Percentiles rank a stretch among this genome's conserved stretches.
Conservation (phyloP, 2,888 invertebrate species). For the Spialia ferax region DNA sequence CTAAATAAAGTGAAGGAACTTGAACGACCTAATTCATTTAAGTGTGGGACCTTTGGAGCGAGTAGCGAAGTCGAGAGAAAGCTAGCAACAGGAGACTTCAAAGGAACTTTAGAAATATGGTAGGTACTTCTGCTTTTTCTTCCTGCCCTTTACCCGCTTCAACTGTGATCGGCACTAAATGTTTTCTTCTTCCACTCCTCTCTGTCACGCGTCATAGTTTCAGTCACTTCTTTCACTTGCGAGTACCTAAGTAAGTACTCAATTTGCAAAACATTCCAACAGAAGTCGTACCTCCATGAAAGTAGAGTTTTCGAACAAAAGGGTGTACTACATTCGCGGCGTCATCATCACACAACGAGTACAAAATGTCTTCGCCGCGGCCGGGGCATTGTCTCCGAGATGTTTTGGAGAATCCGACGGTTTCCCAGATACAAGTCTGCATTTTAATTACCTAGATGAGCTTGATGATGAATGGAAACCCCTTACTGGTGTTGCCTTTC, state of each 20-base stretch:
- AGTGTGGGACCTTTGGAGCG: slow-evolving; percentile 97
- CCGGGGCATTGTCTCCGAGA: slow-evolving; percentile 27
- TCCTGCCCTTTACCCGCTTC: too few species aligned
- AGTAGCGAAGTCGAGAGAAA: slow-evolving; percentile 92
- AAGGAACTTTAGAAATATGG: slow-evolving; percentile 94
- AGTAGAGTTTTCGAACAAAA: slow-evolving; percentile 7
- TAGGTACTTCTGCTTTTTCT: slow-evolving; percentile 58
- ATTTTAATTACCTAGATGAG: slow-evolving; percentile 37
- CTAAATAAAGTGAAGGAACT: slow-evolving; percentile 89
- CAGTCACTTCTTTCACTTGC: too few species aligned
- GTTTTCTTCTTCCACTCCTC: too few species aligned
- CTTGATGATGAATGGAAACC: neutral
- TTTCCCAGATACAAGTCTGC: slow-evolving; percentile 22
- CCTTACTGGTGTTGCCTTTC: neutral
- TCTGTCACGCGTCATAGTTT: too few species aligned
- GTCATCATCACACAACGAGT: slow-evolving; percentile 19
- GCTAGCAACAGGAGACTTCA: slow-evolving; percentile 96
- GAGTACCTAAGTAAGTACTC: too few species aligned
- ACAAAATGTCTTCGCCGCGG: slow-evolving; percentile 25
- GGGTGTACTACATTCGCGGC: slow-evolving; percentile 22
- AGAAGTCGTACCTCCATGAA: neutral
- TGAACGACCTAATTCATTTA: slow-evolving; percentile 94
- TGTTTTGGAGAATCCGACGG: slow-evolving; percentile 28
- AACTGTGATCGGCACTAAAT: too few species aligned
- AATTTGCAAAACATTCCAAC: neutral